These are phyloP conservation scores for Eurois occulta DNA, from an alignment of 2,888 invertebrate genomes.

Conservation along the genomic window DNA sequence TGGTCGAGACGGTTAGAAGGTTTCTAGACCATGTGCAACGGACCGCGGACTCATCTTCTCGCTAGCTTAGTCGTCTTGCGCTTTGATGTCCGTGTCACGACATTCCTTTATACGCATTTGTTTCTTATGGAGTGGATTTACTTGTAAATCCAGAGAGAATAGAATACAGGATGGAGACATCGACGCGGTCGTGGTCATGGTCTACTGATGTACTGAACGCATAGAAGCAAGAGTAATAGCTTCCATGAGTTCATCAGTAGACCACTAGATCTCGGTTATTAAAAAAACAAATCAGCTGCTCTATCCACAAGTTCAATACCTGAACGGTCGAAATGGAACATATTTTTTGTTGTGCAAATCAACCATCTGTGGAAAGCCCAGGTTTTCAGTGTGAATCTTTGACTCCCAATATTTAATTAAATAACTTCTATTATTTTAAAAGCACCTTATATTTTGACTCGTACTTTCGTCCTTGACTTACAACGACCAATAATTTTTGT, in stretches of 20 bases:
- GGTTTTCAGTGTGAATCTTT: background rate
- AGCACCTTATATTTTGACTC: background rate
- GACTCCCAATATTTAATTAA: background rate
- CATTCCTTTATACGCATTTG: conserved; percentile 14
- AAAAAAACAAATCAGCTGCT: background rate
- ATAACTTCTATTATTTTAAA: background rate
- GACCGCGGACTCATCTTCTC: conserved; percentile 31
- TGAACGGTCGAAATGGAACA: background rate
- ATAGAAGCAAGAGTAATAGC: too few species aligned
- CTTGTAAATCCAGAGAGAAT: background rate
- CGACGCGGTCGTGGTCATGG: too few species aligned
- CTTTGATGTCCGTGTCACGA: conserved; percentile 32
- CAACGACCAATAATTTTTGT: background rate
- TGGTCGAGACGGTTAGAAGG: conserved; percentile 28
- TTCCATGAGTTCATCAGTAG: background rate
- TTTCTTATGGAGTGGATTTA: background rate
- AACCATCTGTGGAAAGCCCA: background rate
- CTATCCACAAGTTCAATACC: background rate
- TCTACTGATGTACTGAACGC: too few species aligned
- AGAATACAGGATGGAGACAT: background rate
- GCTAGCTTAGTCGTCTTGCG: conserved; percentile 1
- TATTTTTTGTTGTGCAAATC: background rate
- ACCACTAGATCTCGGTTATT: background rate
- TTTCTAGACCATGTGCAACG: conserved; percentile 41
- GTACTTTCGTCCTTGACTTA: background rate